Evolutionary conservation across 2,113 vertebrate genomes (phyloP).

Genomic region (Psammodynastes pulverulentus): DNA sequence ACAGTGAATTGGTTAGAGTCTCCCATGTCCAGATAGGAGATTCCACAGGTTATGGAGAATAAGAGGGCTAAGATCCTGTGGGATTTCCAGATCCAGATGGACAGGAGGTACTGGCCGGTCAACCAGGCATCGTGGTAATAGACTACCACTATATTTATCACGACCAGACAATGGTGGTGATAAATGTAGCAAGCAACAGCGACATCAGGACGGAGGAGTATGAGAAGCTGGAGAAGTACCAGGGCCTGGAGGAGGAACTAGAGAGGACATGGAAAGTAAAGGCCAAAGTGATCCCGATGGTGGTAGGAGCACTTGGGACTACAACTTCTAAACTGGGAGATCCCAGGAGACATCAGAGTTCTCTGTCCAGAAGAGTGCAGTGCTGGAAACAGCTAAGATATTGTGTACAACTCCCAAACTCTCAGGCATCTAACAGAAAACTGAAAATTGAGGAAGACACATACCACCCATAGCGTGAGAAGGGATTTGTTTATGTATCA

Average conservation of each 20-base stretch:
- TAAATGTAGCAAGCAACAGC: not conserved
- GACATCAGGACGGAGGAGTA: not conserved
- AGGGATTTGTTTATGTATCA: not conserved
- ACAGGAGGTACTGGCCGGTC: not conserved
- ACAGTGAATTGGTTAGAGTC: not conserved
- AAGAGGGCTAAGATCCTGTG: not conserved
- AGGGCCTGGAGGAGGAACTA: not conserved
- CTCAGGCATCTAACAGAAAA: not conserved
- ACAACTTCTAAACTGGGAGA: not conserved
- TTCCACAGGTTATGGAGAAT: not conserved
- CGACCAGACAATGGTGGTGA: not conserved
- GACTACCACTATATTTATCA: not conserved
- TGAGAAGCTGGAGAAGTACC: not conserved
- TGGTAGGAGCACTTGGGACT: not conserved
- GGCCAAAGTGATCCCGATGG: not conserved
- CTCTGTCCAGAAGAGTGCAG: not conserved
- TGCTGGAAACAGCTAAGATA: not conserved
- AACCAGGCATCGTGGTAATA: not conserved
- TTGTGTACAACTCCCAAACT: not conserved
- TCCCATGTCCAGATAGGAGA: not conserved
- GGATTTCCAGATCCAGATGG: not conserved
- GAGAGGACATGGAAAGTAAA: not conserved
- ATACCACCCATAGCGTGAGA: not conserved
- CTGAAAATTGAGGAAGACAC: not conserved
- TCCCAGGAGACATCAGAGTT: not conserved